Evolutionary conservation across 2,888 invertebrate genomes (phyloP), one percentile per base, ranked within the genome.

Genomic region (Epistrophe eligans): DNA sequence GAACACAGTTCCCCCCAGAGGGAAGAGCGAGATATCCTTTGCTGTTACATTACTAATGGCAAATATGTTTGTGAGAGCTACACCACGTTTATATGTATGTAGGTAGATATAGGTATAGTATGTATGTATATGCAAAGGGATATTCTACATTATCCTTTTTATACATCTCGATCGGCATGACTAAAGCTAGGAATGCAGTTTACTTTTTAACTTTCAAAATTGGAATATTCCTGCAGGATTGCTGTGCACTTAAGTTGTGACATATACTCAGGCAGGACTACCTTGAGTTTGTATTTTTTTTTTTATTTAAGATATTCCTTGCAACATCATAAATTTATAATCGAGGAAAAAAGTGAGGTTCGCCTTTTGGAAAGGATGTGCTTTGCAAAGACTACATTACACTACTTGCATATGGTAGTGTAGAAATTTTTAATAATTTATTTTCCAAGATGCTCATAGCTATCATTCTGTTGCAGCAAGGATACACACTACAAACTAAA

Each of bases 381-480:
- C 35, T 38, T 52, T 28, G 15, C 17, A 70, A 40, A 15, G 6
- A 11, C 6, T 6, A 32, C 13, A 60, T 72, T 52, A 50, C 67
- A 45, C 62, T 24, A n/a, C 55, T 64, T 55, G 45, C 74, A 50
- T 76, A 71, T n/a, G 24, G 11, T 67, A 73, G 73, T 85, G 77
- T 57, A 57, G 77, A 48, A 57, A 50, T 62, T 77, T 77, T 85
- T 67, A 84, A 85, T 85, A 85, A 81, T 85, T 77, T 85, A 81
- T 81, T 43, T 50, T 57, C 35, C 57, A 62, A 81, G 72, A 77
- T 84, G 72, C 67, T 77, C 67, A 60, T 43, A 50, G 38, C 8
- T 19, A 15, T 32, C 43, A 28, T n/a, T 28, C 19, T 71, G 19
- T 28, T 66, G 57, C 72, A 50, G 40, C 17, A n/a, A 43, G 19